These are phyloP conservation scores for Hylia prasina DNA, from an alignment of 2,113 vertebrate genomes.

Conservation along the genomic window DNA sequence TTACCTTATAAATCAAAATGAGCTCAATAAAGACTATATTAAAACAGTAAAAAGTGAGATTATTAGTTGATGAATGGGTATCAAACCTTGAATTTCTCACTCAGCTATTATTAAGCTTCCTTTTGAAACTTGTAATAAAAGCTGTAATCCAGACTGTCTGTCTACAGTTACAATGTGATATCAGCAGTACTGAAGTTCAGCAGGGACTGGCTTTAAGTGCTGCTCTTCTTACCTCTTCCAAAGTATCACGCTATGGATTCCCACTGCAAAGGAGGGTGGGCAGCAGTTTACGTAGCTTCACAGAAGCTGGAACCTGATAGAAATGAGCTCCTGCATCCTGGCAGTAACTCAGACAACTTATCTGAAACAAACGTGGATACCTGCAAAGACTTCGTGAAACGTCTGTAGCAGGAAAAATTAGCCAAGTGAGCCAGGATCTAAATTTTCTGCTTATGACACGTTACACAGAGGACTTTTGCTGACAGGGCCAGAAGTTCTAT, in stretches of 20 bases:
- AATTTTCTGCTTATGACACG: not conserved
- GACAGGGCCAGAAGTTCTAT: not conserved
- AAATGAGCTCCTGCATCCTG: not conserved
- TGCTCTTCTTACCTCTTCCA: not conserved
- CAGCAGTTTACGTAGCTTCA: not conserved
- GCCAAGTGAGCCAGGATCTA: not conserved
- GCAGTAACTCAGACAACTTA: not conserved
- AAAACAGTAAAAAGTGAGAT: constrained; percentile 19
- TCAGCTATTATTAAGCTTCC: not conserved
- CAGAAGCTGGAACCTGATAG: not conserved
- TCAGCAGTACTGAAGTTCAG: not conserved
- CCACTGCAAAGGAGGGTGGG: not conserved
- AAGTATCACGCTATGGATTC: not conserved
- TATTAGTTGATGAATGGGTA: not conserved
- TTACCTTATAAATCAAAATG: constrained; percentile 35
- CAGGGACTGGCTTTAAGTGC: not conserved
- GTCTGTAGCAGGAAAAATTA: not conserved
- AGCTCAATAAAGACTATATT: constrained; percentile 21
- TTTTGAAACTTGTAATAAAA: not conserved
- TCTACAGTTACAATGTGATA: not conserved
- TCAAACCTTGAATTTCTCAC: not conserved
- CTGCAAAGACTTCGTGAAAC: not conserved
- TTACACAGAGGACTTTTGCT: not conserved
- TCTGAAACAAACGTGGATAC: not conserved
- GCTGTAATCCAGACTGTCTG: not conserved